These are phyloP conservation scores for Coptodon bakossiorum DNA, from an alignment of 2,113 vertebrate species.

Conservation along the genomic window DNA sequence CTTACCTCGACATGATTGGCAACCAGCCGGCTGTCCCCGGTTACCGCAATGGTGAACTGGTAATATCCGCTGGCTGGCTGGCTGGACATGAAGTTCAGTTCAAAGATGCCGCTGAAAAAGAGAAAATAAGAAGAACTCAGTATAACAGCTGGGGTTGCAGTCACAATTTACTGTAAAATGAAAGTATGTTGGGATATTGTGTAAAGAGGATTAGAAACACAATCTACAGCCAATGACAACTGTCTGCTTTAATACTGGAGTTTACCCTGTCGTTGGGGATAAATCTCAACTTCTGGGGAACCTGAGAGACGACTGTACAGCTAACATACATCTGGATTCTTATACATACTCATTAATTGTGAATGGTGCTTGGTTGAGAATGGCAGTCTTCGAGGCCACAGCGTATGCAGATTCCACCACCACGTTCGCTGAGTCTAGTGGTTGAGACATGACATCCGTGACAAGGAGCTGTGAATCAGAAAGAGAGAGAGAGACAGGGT, in stretches of 20 bases:
- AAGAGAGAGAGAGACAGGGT: background rate
- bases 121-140: background rate
- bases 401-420: slow-evolving; percentile 82
- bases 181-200: background rate
- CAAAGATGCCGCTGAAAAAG: slow-evolving; percentile 81
- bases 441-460: slow-evolving; percentile 87
- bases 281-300: background rate
- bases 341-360: slow-evolving; percentile 76
- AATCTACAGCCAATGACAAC: background rate
- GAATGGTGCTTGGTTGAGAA: slow-evolving; percentile 84
- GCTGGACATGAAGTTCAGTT: slow-evolving; percentile 88
- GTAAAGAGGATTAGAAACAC: background rate
- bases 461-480: slow-evolving; percentile 81
- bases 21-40: slow-evolving; percentile 84
- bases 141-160: background rate
- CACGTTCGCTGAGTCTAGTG: slow-evolving; percentile 83
- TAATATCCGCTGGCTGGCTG: slow-evolving; percentile 96
- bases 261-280: background rate
- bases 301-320: no score
- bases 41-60: slow-evolving; percentile 84
- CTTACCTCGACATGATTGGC: slow-evolving; percentile 88
- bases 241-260: background rate
- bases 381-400: slow-evolving; percentile 75
- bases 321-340: background rate
- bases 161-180: background rate